Evolutionary conservation across 2,113 vertebrate species (phyloP), one percentile per base, ranked within the genome.

Genomic region (Salvelinus namaycush): DNA sequence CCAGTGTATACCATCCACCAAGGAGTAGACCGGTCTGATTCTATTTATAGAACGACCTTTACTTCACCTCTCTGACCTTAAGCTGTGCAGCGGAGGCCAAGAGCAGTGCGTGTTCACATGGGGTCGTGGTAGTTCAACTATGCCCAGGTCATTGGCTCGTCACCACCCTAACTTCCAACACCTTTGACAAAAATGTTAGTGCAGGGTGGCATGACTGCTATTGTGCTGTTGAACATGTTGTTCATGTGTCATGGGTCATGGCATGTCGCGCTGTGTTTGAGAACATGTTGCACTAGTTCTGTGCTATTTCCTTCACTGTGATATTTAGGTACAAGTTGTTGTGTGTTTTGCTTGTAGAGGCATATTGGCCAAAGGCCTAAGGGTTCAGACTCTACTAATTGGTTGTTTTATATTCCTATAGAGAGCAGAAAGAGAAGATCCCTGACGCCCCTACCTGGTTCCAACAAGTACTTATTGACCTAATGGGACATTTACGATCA

Each of bases 21-120:
- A 13, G n/a, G 2, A 54, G 14, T 18, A 4, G 31, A n/a, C 72
- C 62, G 6, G 66, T 78, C 75, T 0, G 70, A 5, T 3, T 90
- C 85, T 91, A 91, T 88, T 81, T 81, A 89, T 91, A 91, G 84
- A 74, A 73, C 81, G 89, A 91, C 87, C 86, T 92, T 93, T 90
- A 82, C 77, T 77, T 91, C 87, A 86, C 83, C 84, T 87, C 82
- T 79, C 74, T 90, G 89, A 91, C 85, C 87, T 91, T 90, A 86
- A 87, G 76, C 76, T 79, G 81, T 67, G 77, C 48, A 81, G 73
- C 64, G 75, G 70, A 75, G 78, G 73, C 78, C 76, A 49, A 34
- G 77, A 44, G 64, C 68, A 83, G 81, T 72, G 80, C 77, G 81
- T 73, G 24, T 68, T 14, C 67, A 78, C 48, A 80, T 31, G 1